Evolutionary conservation across 2,113 vertebrate species (phyloP), one percentile per base, ranked within the genome.

Genomic region (Ginglymostoma cirratum): DNA sequence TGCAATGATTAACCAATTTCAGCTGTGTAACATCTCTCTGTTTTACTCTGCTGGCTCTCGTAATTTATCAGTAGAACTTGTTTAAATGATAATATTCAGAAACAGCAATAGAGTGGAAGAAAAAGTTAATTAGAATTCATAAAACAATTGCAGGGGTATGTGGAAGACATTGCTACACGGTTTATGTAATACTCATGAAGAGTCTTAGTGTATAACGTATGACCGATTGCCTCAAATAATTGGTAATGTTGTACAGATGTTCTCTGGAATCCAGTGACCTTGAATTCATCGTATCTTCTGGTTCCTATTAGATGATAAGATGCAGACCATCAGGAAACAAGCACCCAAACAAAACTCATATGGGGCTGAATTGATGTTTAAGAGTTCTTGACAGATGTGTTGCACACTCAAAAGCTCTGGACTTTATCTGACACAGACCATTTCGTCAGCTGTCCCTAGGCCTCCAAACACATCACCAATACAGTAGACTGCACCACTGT

Each of bases 281-380:
- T 66, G 89, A 93, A 93, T 66, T 66, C 80, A 66, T 66, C 80
- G 19, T 66, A 65, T 93, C 34, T 93, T 93, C 61, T 93, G 89
- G 89, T 67, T 93, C 61, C 61, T 66, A 66, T 93, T 67, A 93
- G 61, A 66, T 93, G n/a, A 66, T 66, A 21, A 66, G 61, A 92
- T 10, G 34, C 89, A 93, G 89, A 67, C 89, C 61, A 93, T 93
- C 15, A 93, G 89, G 61, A 93, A 66, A 93, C 65, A 2, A 66
- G 89, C 7, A 93, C 61, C 89, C 34, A 93, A 93, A 93, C 89
- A 93, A 66, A 92, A 65, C n/a, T 93, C 61, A 38, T 66, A 93
- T 61, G 15, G 19, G 19, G 19, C 34, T n/a, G n/a, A 66, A 93
- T 66, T 93, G 34, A 93, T 21, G 55, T 66, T n/a, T 66, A 66